A percentile compares a stretch with the other conserved stretches of the same genome.
Conservation (phyloP, 2,797 vertebrate species). For the Sebastiscus albofasciatus region DNA sequence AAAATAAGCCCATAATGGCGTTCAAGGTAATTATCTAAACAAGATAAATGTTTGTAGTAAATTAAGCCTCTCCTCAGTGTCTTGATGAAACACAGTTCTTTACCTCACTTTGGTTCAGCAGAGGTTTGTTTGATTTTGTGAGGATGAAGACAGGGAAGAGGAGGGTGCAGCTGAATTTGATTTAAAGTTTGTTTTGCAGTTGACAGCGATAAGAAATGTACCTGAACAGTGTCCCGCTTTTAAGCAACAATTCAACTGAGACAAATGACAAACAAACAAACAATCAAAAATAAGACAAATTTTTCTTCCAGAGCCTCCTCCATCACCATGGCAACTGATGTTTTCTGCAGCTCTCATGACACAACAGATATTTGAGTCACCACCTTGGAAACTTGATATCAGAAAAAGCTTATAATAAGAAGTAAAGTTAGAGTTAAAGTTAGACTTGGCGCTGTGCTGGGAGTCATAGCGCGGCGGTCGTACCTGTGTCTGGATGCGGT, state of each 20-base stretch:
- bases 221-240: not conserved
- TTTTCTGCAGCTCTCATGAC: not conserved
- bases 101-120: not conserved
- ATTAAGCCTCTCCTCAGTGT: not conserved
- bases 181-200: not conserved
- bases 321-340: not conserved
- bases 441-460: no score
- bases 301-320: not conserved
- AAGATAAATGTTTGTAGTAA: not conserved
- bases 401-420: not conserved
- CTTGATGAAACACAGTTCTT: not conserved
- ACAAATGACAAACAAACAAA: not conserved
- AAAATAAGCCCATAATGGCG: not conserved
- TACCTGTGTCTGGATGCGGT: slow-evolving; percentile 99
- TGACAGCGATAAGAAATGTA: not conserved
- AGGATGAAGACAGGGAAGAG: not conserved
- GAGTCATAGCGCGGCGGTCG: rapidly evolving
- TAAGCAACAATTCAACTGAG: not conserved
- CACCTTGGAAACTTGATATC: not conserved
- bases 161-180: not conserved
- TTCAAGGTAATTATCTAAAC: not conserved
- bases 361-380: not conserved
- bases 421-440: not conserved
- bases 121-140: not conserved
- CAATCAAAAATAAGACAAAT: not conserved